These are phyloP conservation scores for Microcebus jonahi DNA, from an alignment of 2,113 vertebrate genomes.

Conservation along the genomic window DNA sequence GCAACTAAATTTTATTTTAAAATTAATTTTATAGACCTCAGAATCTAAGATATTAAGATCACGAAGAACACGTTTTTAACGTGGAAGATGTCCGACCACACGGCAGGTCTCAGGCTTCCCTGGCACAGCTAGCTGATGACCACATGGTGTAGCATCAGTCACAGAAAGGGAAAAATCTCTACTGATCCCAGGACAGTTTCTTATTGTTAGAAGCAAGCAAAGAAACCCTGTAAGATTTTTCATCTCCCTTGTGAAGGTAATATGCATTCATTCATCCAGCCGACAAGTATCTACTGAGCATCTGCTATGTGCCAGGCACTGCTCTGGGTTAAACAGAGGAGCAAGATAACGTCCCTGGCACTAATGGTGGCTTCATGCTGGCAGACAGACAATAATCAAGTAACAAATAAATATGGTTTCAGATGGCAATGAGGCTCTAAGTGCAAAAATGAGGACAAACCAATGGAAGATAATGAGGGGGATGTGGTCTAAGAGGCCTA, in stretches of 20 bases:
- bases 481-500: not conserved
- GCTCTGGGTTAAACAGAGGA: not conserved
- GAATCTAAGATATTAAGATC: not conserved
- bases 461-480: accelerated
- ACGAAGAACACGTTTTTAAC: not conserved
- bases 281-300: not conserved
- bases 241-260: not conserved
- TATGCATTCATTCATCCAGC: not conserved
- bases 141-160: accelerated
- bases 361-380: not conserved
- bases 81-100: not conserved
- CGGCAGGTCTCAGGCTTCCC: not conserved
- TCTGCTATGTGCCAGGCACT: too few relatives aligned
- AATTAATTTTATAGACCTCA: not conserved
- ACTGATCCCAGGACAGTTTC: not conserved
- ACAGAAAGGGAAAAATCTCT: not conserved
- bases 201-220: not conserved
- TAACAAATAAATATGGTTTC: not conserved
- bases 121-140: not conserved
- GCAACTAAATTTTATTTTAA: not conserved
- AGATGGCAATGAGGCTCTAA: not conserved
- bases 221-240: not conserved
- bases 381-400: not conserved
- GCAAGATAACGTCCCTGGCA: not conserved
- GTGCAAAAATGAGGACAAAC: not conserved